A percentile compares a stretch with the other conserved stretches of the same genome.
phyloP scores from a whole-genome alignment of 2,888 invertebrate genomes.

The Drosophila leonis region DNA sequence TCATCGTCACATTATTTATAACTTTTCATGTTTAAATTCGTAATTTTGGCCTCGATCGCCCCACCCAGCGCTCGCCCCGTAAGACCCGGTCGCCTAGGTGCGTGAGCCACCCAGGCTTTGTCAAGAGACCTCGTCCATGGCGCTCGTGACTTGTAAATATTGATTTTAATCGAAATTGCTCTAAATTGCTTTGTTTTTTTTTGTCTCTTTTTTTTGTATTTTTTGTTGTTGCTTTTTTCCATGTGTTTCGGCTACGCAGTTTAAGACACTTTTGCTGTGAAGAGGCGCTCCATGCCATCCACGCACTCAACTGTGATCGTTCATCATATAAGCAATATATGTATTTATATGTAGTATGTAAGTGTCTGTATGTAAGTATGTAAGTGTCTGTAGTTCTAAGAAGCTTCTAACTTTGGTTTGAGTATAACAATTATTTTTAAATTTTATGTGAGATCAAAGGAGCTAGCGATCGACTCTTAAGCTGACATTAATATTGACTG shows the following conservation, averaged over 20 bases:
- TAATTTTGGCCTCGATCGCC: slow-evolving; percentile 59
- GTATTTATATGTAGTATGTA: not conserved
- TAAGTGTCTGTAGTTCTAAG: not conserved
- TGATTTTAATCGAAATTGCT: slow-evolving; percentile 84
- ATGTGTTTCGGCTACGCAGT: slow-evolving; percentile 60
- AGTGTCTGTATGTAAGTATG: not conserved
- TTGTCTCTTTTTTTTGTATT: not conserved
- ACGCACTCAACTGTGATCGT: slow-evolving; percentile 10
- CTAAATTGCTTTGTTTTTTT: slow-evolving; percentile 67
- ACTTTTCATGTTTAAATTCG: slow-evolving; percentile 75
- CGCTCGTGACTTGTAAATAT: slow-evolving; percentile 74
- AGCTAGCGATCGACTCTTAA: not conserved
- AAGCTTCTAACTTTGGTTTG: not conserved
- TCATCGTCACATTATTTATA: slow-evolving; percentile 75
- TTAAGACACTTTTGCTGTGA: slow-evolving; percentile 80
- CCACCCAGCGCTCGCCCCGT: not conserved
- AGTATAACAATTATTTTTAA: not conserved
- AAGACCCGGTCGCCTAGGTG: slow-evolving; percentile 10
- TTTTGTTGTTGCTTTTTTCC: slow-evolving; percentile 20
- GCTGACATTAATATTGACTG: not conserved
- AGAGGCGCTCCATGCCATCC: slow-evolving; percentile 36
- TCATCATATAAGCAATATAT: slow-evolving; percentile 1
- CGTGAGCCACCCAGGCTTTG: slow-evolving; percentile 36
- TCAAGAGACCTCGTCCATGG: slow-evolving; percentile 25
- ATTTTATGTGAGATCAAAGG: not conserved